phyloP scores from a whole-genome alignment of 2,797 vertebrate species.

The Columba guinea region DNA sequence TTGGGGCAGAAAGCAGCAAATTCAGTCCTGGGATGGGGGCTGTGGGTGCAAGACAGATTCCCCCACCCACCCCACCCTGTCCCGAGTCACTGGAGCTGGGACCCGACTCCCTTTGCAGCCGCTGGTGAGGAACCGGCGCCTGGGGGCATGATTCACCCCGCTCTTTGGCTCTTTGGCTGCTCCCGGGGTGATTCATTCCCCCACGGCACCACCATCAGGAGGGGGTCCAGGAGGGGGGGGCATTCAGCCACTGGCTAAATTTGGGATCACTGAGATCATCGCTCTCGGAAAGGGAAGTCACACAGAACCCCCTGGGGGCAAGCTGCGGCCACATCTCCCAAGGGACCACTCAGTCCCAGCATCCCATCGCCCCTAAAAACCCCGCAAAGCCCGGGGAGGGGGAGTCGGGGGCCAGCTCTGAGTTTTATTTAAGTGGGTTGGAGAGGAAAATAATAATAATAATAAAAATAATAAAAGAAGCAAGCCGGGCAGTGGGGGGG shows the following conservation, averaged over 20 bases:
- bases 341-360: rapidly evolving
- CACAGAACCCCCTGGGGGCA: rapidly evolving
- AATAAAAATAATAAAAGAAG: neutral
- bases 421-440: slow-evolving; percentile 12
- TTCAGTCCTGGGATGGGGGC: rapidly evolving
- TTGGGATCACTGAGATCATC: neutral
- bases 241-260: neutral
- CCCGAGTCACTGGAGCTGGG: rapidly evolving
- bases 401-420: neutral
- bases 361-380: neutral
- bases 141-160: neutral
- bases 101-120: neutral
- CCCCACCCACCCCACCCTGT: neutral
- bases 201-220: rapidly evolving
- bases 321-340: neutral
- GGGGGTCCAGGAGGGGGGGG: too few relatives aligned
- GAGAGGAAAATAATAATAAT: neutral
- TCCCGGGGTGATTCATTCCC: neutral
- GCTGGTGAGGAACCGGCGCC: rapidly evolving
- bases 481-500: neutral
- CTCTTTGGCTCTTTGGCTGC: neutral
- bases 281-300: neutral
- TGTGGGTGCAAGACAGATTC: rapidly evolving
- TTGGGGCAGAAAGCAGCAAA: neutral
- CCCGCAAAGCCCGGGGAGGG: neutral